phyloP scores from a whole-genome alignment of 2,888 invertebrate genomes.

The Xylota segnis region DNA sequence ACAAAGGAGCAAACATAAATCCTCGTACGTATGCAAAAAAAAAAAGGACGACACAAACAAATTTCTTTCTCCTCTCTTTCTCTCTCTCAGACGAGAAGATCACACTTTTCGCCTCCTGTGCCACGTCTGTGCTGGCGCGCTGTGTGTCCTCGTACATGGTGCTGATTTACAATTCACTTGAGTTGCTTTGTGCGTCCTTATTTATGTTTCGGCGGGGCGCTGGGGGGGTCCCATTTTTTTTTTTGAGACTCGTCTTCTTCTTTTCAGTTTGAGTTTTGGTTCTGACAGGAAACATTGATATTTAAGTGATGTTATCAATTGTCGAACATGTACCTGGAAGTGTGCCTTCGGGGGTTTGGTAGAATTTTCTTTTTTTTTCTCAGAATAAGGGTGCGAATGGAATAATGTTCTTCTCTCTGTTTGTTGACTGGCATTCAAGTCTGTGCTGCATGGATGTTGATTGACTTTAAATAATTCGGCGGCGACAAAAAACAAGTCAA shows the following conservation, averaged over 20 bases:
- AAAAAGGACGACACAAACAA: neutral
- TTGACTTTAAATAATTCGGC: constrained; percentile 43
- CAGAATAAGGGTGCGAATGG: neutral
- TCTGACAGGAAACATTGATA: constrained; percentile 54
- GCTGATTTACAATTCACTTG: constrained; percentile 65
- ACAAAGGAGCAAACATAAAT: constrained; percentile 37
- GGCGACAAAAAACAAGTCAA: constrained; percentile 37
- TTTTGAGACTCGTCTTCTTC: neutral
- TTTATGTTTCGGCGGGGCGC: constrained; percentile 24
- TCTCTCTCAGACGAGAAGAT: constrained; percentile 4
- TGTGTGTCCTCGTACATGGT: constrained; percentile 17
- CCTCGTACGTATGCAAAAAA: constrained; percentile 4
- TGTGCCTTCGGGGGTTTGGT: constrained; percentile 32
- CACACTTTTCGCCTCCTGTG: neutral
- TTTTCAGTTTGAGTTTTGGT: constrained; percentile 32
- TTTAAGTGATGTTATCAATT: constrained; percentile 66
- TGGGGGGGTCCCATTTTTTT: neutral
- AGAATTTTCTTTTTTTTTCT: neutral
- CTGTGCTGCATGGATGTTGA: constrained; percentile 27
- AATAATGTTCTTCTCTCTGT: constrained; percentile 13
- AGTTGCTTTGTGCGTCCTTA: constrained; percentile 53
- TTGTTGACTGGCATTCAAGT: constrained; percentile 30
- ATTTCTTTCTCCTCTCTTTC: neutral
- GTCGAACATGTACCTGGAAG: constrained; percentile 44
- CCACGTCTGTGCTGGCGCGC: neutral